phyloP scores from a whole-genome alignment of 1,140 invertebrate genomes.

The Lineus longissimus region DNA sequence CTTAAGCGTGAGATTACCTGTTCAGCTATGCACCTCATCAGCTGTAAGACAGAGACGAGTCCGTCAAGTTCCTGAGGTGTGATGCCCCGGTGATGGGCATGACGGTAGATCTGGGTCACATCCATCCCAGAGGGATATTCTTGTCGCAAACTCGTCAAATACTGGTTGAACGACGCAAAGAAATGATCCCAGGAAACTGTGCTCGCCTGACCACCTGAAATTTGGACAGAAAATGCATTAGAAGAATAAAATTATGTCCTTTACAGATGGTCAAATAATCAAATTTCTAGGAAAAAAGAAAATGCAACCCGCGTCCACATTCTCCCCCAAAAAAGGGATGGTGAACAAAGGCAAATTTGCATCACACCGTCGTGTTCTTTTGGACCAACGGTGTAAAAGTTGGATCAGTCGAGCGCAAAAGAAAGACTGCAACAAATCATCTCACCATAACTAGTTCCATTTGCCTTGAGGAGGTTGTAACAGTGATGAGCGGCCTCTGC shows the following conservation, averaged over 20 bases:
- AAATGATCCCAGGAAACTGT: slow-evolving; percentile 83
- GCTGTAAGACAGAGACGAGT: slow-evolving; percentile 71
- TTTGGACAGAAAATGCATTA: background rate
- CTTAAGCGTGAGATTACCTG: no score
- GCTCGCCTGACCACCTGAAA: slow-evolving; percentile 49
- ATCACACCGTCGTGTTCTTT: no score
- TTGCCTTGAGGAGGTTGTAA: slow-evolving; percentile 80
- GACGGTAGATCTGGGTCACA: slow-evolving; percentile 58
- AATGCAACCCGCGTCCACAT: slow-evolving; percentile 22
- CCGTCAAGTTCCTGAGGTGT: slow-evolving; percentile 83
- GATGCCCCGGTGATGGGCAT: slow-evolving; percentile 63
- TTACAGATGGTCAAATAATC: background rate
- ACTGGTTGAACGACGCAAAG: slow-evolving; percentile 77
- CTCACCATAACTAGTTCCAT: slow-evolving; percentile 54
- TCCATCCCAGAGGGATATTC: slow-evolving; percentile 60
- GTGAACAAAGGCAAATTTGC: no score
- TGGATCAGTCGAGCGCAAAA: no score
- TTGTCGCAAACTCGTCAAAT: slow-evolving; percentile 62
- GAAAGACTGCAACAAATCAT: background rate
- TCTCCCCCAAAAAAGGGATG: background rate
- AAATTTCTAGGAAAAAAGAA: slow-evolving; percentile 15
- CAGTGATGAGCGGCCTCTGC: slow-evolving; percentile 71
- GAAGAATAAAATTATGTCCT: background rate
- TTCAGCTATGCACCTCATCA: slow-evolving; percentile 72
- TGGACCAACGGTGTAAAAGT: no score